phyloP scores from a whole-genome alignment of 2,797 vertebrate genomes.

The Myioborus miniatus region DNA sequence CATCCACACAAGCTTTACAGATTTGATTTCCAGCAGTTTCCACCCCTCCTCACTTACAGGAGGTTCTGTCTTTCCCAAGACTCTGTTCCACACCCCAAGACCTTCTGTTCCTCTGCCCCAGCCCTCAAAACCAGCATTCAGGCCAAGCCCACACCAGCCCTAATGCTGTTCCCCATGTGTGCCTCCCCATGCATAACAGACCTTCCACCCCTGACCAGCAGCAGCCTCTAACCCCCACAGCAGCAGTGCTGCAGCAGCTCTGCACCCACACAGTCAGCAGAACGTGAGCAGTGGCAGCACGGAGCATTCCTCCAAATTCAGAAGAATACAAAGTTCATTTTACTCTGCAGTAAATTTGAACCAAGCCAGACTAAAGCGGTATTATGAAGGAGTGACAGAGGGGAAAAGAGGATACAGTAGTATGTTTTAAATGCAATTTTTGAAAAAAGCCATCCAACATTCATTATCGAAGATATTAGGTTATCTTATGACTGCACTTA shows the following conservation, averaged over 20 bases:
- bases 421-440: neutral
- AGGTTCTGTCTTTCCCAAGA: neutral
- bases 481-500: neutral
- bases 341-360: neutral
- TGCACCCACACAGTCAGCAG: fast-evolving
- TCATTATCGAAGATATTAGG: neutral
- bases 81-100: neutral
- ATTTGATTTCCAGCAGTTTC: neutral
- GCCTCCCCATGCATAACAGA: neutral
- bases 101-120: neutral
- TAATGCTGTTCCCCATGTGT: fast-evolving
- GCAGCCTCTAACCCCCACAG: neutral
- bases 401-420: neutral
- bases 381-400: neutral
- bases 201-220: neutral
- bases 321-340: neutral
- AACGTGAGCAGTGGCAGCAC: fast-evolving
- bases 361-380: neutral
- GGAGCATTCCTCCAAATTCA: neutral
- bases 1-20: neutral
- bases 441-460: neutral
- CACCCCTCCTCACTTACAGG: neutral
- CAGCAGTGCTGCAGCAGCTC: neutral
- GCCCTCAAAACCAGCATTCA: neutral
- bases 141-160: neutral